phyloP scores from a whole-genome alignment of 2,797 vertebrate species.

The Knipowitschia caucasica region DNA sequence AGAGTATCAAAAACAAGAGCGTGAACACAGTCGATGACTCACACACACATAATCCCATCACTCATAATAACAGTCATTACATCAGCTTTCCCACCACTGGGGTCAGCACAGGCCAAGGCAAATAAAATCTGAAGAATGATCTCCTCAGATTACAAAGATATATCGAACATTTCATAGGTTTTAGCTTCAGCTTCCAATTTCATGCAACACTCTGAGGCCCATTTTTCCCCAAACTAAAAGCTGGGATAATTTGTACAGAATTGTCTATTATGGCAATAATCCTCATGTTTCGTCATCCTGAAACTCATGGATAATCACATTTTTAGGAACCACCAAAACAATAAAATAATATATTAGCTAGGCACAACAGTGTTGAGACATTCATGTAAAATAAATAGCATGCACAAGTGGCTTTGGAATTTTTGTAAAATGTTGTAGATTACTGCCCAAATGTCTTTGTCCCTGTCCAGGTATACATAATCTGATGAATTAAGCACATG shows the following conservation, averaged over 20 bases:
- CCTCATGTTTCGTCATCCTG: too few relatives aligned
- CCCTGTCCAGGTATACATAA: constrained; percentile 44
- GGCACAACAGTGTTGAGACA: constrained; percentile 24
- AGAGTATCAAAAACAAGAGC: not conserved
- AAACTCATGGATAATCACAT: too few relatives aligned
- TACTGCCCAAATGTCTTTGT: constrained; percentile 22
- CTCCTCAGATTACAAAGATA: too few relatives aligned
- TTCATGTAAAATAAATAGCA: constrained; percentile 12
- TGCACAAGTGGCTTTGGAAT: constrained; percentile 45
- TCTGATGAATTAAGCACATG: constrained; percentile 9
- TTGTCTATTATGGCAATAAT: too few relatives aligned
- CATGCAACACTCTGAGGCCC: too few relatives aligned
- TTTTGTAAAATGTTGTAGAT: constrained; percentile 4
- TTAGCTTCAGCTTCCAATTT: too few relatives aligned
- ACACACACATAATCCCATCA: constrained; percentile 43
- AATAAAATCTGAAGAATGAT: constrained; percentile 1
- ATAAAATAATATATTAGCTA: constrained; percentile 17
- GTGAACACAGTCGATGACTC: constrained; percentile 18
- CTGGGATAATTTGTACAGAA: too few relatives aligned
- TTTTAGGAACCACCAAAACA: constrained; percentile 7
- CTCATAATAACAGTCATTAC: constrained; percentile 44
- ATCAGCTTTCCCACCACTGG: constrained; percentile 41
- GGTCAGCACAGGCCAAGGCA: constrained; percentile 25
- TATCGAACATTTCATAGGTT: too few relatives aligned
- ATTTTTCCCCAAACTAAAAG: too few relatives aligned